phyloP scores from a whole-genome alignment of 30 jellyfish, hydroid and myxozoan genomes.

The Nemopilema nomurai region DNA sequence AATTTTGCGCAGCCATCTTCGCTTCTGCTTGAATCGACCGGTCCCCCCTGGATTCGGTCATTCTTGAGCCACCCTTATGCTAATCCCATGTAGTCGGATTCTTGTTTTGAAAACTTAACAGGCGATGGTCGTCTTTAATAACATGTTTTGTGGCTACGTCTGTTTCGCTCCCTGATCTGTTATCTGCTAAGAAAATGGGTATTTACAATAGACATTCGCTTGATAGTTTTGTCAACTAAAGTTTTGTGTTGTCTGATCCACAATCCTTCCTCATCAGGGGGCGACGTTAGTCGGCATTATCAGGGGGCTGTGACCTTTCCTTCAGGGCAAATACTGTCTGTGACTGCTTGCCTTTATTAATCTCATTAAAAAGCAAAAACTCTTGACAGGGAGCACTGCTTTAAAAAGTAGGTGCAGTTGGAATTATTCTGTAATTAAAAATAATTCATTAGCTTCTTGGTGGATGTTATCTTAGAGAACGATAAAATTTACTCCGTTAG shows the following conservation, averaged over 20 bases:
- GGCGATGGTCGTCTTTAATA: constrained; percentile 26
- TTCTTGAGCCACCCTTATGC: constrained; percentile 16
- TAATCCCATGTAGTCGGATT: constrained; percentile 34
- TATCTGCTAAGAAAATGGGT: constrained; percentile 3
- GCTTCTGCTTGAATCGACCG: background rate
- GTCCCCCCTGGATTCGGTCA: constrained; percentile 8
- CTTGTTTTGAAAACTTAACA: constrained; percentile 7
- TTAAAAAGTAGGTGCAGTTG: too few relatives aligned
- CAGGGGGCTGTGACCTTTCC: background rate
- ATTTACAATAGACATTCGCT: background rate
- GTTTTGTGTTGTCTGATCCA: background rate
- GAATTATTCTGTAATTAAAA: too few relatives aligned
- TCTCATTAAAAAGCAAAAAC: too few relatives aligned
- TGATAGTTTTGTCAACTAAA: background rate
- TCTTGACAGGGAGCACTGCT: too few relatives aligned
- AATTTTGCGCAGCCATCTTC: background rate
- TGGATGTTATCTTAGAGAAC: too few relatives aligned
- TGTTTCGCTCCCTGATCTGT: background rate
- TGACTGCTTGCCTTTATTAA: background rate
- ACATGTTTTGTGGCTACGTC: constrained; percentile 34
- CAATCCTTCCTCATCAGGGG: constrained; percentile 25
- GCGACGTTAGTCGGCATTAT: background rate
- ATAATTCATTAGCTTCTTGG: too few relatives aligned
- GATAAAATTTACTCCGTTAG: too few relatives aligned
- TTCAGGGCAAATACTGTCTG: background rate